These are phyloP conservation scores for Enteromius radiatus DNA, from an alignment of 2,797 vertebrate species.

Conservation along the genomic window DNA sequence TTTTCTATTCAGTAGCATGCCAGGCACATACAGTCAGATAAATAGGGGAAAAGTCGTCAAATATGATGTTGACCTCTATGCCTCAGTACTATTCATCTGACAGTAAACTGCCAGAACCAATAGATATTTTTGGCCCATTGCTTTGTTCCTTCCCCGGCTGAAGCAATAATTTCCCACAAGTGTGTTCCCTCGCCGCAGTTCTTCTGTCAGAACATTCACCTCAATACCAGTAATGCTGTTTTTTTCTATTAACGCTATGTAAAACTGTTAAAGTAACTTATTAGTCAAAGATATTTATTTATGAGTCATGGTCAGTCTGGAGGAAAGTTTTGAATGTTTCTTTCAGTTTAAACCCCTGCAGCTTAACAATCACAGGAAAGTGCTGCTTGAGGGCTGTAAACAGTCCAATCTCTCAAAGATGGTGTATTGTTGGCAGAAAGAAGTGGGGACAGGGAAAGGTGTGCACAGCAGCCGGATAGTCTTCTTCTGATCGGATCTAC, in stretches of 20 bases:
- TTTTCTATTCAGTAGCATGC: background rate
- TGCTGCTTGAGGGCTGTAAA: background rate
- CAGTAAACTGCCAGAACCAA: background rate
- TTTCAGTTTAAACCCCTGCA: constrained; percentile 21
- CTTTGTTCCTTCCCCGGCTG: constrained; percentile 18
- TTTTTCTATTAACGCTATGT: background rate
- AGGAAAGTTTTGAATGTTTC: constrained; percentile 20
- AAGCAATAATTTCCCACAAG: constrained; percentile 21
- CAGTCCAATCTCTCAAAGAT: constrained; percentile 7
- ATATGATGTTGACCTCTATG: background rate
- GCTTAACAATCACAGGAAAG: constrained; percentile 44
- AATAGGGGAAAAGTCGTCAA: constrained; percentile 12
- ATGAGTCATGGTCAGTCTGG: background rate
- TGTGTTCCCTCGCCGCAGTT: background rate
- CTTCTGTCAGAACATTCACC: background rate
- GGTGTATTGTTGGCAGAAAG: constrained; percentile 26
- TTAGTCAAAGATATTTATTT: constrained; percentile 11
- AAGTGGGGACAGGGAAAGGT: constrained; percentile 23
- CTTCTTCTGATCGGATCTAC: background rate
- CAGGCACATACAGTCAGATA: background rate
- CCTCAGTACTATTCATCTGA: background rate
- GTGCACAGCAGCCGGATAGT: constrained; percentile 16
- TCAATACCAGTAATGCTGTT: background rate
- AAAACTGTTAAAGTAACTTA: background rate
- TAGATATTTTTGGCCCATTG: constrained; percentile 18